These are phyloP conservation scores for Lepas anatifera DNA, from an alignment of 2,888 invertebrate genomes.

Conservation along the genomic window DNA sequence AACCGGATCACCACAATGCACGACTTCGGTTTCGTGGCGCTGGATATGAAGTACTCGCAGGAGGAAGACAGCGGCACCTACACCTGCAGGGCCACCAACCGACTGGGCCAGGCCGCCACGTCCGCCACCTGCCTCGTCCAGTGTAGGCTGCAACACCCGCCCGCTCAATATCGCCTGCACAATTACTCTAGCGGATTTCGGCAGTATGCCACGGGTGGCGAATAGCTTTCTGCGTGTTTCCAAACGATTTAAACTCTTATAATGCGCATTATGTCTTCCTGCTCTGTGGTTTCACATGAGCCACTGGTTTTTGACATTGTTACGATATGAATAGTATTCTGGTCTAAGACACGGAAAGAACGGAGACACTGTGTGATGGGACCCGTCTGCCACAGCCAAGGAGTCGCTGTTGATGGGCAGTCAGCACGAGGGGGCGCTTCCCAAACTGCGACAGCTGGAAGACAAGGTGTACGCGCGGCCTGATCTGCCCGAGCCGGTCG, in stretches of 20 bases:
- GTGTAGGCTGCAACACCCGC: no score
- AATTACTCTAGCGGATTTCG: no score
- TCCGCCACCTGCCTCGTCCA: constrained; percentile 75
- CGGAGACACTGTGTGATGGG: no score
- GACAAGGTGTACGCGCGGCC: constrained; percentile 29
- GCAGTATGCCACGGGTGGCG: no score
- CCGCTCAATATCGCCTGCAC: no score
- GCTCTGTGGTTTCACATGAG: no score
- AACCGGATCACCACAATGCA: constrained; percentile 82
- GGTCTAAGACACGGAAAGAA: no score
- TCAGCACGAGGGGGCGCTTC: constrained; percentile 75
- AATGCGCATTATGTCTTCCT: no score
- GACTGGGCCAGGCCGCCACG: constrained; percentile 82
- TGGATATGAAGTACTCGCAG: constrained; percentile 89
- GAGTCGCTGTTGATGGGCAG: constrained; percentile 39
- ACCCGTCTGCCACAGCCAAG: not conserved
- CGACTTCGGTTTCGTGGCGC: constrained; percentile 92
- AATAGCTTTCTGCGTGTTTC: no score
- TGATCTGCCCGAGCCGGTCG: constrained; percentile 56
- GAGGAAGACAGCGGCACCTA: constrained; percentile 95
- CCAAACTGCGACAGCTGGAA: constrained; percentile 73
- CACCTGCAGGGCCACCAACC: constrained; percentile 83
- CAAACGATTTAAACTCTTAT: no score
- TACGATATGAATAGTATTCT: no score
- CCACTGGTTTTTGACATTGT: no score